Conservation (phyloP, 2,113 vertebrate species). For the Phylloscopus trochiloides region DNA sequence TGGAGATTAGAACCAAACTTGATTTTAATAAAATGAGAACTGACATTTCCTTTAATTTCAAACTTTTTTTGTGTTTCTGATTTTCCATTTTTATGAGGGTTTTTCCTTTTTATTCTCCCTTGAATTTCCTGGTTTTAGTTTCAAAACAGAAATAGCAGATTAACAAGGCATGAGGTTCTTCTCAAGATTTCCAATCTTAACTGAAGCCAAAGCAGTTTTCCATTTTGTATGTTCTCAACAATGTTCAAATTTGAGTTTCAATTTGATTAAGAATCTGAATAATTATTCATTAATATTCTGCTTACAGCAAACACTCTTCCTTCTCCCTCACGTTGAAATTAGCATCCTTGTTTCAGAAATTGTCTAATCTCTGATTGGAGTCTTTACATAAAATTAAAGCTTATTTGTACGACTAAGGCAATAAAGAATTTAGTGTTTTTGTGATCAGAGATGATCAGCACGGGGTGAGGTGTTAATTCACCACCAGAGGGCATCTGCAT, state of each 20-base stretch:
- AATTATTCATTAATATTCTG: not conserved
- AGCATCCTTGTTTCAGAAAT: not conserved
- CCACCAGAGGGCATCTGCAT: slow-evolving; percentile 55
- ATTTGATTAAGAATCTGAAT: not conserved
- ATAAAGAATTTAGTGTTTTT: not conserved
- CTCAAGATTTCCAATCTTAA: not conserved
- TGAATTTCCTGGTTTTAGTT: not conserved
- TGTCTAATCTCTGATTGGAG: not conserved
- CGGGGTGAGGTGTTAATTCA: not conserved
- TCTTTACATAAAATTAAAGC: not conserved
- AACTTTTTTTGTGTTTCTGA: not conserved
- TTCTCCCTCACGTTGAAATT: not conserved
- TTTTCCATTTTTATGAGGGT: not conserved
- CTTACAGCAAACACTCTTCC: not conserved
- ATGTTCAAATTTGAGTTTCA: not conserved
- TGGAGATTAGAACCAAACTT: not conserved
- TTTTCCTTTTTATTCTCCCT: rapidly evolving
- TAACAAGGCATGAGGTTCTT: not conserved
- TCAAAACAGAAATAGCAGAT: not conserved
- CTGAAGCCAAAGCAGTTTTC: not conserved
- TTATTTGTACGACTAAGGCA: not conserved
- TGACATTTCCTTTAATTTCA: not conserved
- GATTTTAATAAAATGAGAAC: not conserved
- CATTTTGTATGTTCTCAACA: not conserved
- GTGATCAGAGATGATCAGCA: not conserved